Base-by-base conservation (phyloP, 2,888 invertebrate genomes). In the Cenopis cana region DNA sequence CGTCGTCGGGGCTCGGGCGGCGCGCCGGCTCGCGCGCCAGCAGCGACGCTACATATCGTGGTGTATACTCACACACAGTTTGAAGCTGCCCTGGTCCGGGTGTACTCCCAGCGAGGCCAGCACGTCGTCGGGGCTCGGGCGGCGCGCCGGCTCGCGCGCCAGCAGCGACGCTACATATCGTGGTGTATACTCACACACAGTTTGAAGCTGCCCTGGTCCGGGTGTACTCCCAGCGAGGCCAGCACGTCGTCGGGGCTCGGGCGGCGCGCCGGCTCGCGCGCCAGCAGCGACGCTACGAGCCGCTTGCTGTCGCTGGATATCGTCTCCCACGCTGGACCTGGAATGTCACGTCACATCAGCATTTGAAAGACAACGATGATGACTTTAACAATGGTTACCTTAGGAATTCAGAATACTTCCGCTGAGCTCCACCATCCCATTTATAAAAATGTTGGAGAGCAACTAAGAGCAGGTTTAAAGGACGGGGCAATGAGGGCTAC, bases 261-360 rank as follows among this genome's bases (percentile, higher is more conserved):
- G 62, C 98, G 94, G 71, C 95, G 93, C 55, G 93, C 90, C 0
- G 98, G 97, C 80, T 98, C 97, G 8, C 97, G 96, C 0, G 96
- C 96, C 62, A 98, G 89, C 69, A 98, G 91, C 0, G 97, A 96
- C 76, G 94, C 89, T 11, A 97, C 96, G 0, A 98, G 94, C 20
- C 95, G 93, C 86, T 97, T 98, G 56, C 97, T 98, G 72, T 95
- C 95, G 0, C 89, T 81, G 0, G 97, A 97, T 17, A 98, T 95
- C 57, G 94, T 93, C 0, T 93, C 92, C 98, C 98, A 98, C 3
- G 95, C 72, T 0, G 85, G 75, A 50, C 91, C 93, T 93, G 80
- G 0, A 20, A 10, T 33, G 3, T 61, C 46, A 18, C 38, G 20
- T 60, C n/a, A 41, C 11, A 41, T 41, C 38, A 41, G 11, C 12